Evolutionary conservation across 2,888 invertebrate genomes (phyloP).

Genomic region (Drosophila borborema): DNA sequence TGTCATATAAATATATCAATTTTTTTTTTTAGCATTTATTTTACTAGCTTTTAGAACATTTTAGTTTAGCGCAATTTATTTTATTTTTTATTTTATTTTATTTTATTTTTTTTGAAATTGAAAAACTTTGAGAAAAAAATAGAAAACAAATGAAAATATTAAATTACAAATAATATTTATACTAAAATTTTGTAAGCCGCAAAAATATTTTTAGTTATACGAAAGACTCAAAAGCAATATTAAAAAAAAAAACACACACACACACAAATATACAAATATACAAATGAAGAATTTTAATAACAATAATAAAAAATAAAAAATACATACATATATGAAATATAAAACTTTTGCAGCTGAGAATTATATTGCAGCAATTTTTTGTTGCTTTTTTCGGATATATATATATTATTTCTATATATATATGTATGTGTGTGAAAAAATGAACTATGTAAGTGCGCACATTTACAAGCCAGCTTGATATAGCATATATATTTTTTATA

Average conservation of each 20-base stretch:
- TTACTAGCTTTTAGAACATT: constrained; percentile 59
- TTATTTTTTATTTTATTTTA: constrained; percentile 55
- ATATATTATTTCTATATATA: constrained; percentile 2
- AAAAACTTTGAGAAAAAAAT: constrained; percentile 16
- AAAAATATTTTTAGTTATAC: constrained; percentile 47
- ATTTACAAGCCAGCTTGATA: constrained; percentile 61
- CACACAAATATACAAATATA: neutral
- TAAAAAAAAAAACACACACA: constrained; percentile 21
- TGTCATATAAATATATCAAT: no score
- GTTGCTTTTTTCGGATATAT: constrained; percentile 22
- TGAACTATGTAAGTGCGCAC: constrained; percentile 41
- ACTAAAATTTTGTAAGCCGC: constrained; percentile 42
- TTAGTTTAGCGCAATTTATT: constrained; percentile 77
- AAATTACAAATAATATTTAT: constrained; percentile 47
- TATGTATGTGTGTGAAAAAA: constrained; percentile 4
- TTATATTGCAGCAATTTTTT: constrained; percentile 37
- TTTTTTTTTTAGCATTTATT: constrained; percentile 67
- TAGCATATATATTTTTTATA: constrained; percentile 21
- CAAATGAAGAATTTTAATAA: constrained; percentile 17
- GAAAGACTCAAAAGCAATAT: constrained; percentile 83
- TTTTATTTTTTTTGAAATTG: constrained; percentile 9
- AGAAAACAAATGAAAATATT: constrained; percentile 28
- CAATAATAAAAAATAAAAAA: constrained; percentile 12
- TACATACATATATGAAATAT: constrained; percentile 16
- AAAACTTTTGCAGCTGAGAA: constrained; percentile 31